Evolutionary conservation across 2,797 vertebrate species (phyloP), one percentile per base, ranked within the genome.

Genomic region (Melanotaenia pygmaea): DNA sequence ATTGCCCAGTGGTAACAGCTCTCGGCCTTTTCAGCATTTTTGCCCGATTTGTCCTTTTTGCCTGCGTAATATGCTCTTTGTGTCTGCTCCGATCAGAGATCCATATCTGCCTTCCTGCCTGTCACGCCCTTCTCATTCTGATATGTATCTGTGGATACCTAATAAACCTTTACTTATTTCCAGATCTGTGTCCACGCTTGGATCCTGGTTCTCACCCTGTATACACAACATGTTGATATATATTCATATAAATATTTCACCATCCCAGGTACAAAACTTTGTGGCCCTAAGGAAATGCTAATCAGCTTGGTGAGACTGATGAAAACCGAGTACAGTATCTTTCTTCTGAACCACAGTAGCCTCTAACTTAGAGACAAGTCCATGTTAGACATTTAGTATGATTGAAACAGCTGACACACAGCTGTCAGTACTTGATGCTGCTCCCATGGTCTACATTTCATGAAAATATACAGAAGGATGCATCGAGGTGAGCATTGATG

Each of bases 311-410:
- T 35, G 57, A 67, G 79, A 85, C 73, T 47, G 56, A 64, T 66
- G 47, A 69, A 80, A 81, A 62, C 50, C 76, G 65, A 70, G 72
- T 37, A 77, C 62, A 77, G 63, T 54, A 40, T 58, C 70, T 77
- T 59, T 3, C 20, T 72, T 72, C 59, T 6, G 76, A 72, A 72
- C 69, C 51, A 60, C 58, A 47, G 61, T 84, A 62, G 71, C 83
- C 82, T 59, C 76, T 26, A 73, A 81, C 71, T 1, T 60, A 58
- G 69, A 77, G 79, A 89, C 82, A 87, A 78, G 68, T 72, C 53
- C n/a, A 70, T 64, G 64, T 82, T 71, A 76, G 70, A 83, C 35
- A 22, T 83, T 79, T 76, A 82, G 89, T 87, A 81, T 85, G 81
- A 86, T 88, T 68, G 66, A 38, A 69, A 80, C 75, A 67, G 68